Conservation (phyloP, 2,113 vertebrate genomes). For the Chauna torquata region DNA sequence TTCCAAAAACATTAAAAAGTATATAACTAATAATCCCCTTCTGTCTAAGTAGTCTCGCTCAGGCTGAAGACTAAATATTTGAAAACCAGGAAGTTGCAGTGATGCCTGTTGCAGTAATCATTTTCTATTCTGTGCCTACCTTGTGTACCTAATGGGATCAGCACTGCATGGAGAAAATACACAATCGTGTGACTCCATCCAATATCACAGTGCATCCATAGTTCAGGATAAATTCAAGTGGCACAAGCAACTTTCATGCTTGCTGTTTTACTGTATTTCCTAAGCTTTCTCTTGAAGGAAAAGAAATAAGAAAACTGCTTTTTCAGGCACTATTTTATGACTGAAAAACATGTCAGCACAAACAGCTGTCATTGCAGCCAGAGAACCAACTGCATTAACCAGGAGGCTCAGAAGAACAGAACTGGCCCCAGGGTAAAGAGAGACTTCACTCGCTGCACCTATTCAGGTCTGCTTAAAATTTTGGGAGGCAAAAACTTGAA, state of each 20-base stretch:
- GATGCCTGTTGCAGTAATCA: not conserved
- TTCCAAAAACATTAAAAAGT: not conserved
- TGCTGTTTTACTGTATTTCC: not conserved
- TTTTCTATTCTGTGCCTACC: not conserved
- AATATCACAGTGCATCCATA: not conserved
- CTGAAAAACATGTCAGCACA: not conserved
- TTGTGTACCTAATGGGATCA: not conserved
- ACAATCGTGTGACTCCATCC: not conserved
- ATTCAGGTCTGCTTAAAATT: not conserved
- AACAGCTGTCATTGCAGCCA: not conserved
- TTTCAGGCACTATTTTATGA: not conserved
- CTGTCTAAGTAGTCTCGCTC: not conserved
- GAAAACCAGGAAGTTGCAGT: not conserved
- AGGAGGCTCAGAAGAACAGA: not conserved
- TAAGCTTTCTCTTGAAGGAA: not conserved
- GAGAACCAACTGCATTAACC: not conserved
- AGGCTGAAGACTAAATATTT: not conserved
- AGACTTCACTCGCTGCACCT: not conserved
- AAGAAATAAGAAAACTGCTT: not conserved
- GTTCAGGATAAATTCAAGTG: not conserved
- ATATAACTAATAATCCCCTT: not conserved
- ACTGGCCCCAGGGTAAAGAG: not conserved
- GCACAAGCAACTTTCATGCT: not conserved
- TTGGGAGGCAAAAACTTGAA: not conserved
- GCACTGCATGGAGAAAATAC: not conserved